These are phyloP conservation scores for Nesospiza acunhae DNA, from an alignment of 2,113 vertebrate genomes.

Conservation along the genomic window DNA sequence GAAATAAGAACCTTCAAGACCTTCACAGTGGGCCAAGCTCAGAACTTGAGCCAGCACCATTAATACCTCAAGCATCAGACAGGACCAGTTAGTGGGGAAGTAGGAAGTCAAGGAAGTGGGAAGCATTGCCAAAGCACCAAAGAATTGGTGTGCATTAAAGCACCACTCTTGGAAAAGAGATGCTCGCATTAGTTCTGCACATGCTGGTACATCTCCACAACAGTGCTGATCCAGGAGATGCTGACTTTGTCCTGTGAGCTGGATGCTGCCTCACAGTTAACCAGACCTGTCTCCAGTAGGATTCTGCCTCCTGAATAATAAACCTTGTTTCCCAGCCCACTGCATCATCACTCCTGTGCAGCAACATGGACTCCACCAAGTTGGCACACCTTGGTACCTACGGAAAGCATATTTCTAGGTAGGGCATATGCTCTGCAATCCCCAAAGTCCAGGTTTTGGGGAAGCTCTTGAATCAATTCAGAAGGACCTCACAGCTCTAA, in stretches of 20 bases:
- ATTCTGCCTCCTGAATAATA: not conserved
- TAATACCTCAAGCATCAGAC: not conserved
- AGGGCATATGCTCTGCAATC: too few relatives aligned
- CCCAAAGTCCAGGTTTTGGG: not conserved
- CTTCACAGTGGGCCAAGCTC: not conserved
- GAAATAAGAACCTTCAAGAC: not conserved
- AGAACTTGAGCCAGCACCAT: not conserved
- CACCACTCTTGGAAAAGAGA: not conserved
- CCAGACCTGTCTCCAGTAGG: not conserved
- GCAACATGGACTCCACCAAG: not conserved
- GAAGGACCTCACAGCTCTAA: not conserved
- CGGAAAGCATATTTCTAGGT: not conserved
- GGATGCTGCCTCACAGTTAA: not conserved
- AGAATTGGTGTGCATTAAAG: not conserved
- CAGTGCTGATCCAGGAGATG: not conserved
- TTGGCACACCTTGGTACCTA: accelerated
- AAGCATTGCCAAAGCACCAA: not conserved
- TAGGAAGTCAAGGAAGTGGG: not conserved
- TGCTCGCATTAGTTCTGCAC: not conserved
- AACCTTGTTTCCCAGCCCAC: not conserved
- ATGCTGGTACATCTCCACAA: accelerated
- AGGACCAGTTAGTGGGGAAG: not conserved
- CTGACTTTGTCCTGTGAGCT: not conserved
- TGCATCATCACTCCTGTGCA: not conserved
- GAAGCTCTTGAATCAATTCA: not conserved